Conservation (phyloP, 2,888 invertebrate species). For the Tinea semifulvella region DNA sequence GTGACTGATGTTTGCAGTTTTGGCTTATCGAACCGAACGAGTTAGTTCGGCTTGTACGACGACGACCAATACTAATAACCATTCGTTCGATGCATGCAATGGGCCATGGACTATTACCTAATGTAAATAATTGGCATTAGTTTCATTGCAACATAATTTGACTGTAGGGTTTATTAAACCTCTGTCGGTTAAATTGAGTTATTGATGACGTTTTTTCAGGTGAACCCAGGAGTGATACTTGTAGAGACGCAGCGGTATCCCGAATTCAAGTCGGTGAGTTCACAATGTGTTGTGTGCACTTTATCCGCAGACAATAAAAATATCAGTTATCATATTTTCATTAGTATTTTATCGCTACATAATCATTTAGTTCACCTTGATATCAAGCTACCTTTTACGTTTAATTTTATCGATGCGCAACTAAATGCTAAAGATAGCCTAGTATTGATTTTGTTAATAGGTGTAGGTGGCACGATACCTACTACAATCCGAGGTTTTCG, state of each 20-base stretch:
- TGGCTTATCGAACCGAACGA: constrained; percentile 38
- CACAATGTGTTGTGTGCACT: constrained; percentile 7
- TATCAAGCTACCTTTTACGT: background rate
- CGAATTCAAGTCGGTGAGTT: constrained; percentile 59
- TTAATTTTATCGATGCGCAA: constrained; percentile 6
- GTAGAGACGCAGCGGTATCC: constrained; percentile 57
- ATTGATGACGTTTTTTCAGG: constrained; percentile 49
- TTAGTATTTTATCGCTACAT: background rate
- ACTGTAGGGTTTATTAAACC: background rate
- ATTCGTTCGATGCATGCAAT: background rate
- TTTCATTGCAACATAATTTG: background rate
- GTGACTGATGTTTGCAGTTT: constrained; percentile 33
- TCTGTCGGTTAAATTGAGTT: background rate
- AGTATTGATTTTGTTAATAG: constrained; percentile 9
- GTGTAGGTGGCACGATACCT: constrained; percentile 4
- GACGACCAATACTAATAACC: background rate
- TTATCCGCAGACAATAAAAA: background rate
- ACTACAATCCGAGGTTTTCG: background rate
- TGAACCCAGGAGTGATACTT: constrained; percentile 60
- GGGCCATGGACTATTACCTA: too few species aligned
- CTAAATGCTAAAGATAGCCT: constrained; percentile 2
- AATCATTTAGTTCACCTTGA: constrained; percentile 3
- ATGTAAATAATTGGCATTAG: background rate
- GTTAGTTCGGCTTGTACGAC: background rate
- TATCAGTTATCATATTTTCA: background rate